Evolutionary conservation across 2,113 vertebrate genomes (phyloP).

Genomic region (Plestiodon gilberti): DNA sequence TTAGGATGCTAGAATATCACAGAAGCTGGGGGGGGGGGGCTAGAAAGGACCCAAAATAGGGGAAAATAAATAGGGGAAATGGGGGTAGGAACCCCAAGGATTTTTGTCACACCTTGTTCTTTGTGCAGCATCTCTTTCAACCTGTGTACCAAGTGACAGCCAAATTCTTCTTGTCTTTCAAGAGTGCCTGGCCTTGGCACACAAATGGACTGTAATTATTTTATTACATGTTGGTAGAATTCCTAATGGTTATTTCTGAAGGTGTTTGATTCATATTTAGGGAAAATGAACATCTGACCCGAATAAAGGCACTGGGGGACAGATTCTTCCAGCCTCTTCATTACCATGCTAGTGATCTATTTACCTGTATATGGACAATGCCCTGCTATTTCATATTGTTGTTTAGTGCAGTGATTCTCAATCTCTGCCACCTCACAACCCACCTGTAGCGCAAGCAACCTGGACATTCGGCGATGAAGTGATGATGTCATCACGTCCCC

Average conservation of each 20-base stretch:
- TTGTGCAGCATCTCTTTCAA: neutral
- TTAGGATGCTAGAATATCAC: too few species aligned
- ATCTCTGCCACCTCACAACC: too few species aligned
- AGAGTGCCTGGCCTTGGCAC: neutral
- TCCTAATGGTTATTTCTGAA: neutral
- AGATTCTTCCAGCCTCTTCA: neutral
- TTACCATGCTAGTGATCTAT: neutral
- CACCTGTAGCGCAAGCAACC: too few species aligned
- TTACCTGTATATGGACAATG: neutral
- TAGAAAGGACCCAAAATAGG: too few species aligned
- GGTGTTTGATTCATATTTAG: neutral
- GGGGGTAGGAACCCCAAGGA: too few species aligned
- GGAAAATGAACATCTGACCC: neutral
- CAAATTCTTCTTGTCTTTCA: neutral
- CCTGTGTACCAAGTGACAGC: slow-evolving; percentile 12
- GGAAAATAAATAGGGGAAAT: too few species aligned
- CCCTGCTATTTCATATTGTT: too few species aligned
- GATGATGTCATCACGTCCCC: too few species aligned
- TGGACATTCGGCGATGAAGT: too few species aligned
- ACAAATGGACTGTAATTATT: neutral
- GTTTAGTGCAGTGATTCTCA: too few species aligned
- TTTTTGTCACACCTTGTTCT: neutral
- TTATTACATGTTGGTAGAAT: neutral
- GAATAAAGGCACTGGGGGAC: neutral
- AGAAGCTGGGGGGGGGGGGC: too few species aligned